Conservation (phyloP, 1,140 invertebrate species). For the Bombus terrestris region DNA sequence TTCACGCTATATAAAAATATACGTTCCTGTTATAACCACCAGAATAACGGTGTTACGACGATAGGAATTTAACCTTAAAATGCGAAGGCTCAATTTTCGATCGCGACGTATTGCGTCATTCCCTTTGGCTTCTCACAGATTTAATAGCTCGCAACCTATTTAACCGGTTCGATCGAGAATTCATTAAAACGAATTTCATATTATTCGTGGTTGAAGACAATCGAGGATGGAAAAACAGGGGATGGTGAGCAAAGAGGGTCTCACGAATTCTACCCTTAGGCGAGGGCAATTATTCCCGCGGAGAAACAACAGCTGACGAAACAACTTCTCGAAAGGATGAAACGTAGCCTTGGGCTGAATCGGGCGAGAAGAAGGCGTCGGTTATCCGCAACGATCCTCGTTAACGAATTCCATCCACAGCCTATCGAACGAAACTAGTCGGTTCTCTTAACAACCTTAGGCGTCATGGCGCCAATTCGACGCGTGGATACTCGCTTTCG, state of each 20-base stretch:
- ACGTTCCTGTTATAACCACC: background rate
- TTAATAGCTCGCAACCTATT: background rate
- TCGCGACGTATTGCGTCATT: too few species aligned
- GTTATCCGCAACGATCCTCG: constrained; percentile 36
- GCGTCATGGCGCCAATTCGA: background rate
- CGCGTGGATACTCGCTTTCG: background rate
- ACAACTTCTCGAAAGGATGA: background rate
- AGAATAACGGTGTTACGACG: background rate
- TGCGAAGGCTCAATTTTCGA: background rate
- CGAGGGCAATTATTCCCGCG: background rate
- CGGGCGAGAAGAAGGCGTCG: background rate
- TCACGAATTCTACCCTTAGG: too few species aligned
- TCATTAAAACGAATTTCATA: constrained; percentile 8
- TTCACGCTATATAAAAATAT: background rate
- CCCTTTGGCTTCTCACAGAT: too few species aligned
- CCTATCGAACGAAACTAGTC: background rate
- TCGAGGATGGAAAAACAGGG: too few species aligned
- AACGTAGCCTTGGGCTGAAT: background rate
- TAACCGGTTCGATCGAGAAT: background rate
- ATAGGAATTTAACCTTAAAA: background rate
- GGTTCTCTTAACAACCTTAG: constrained; percentile 14
- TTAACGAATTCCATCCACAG: constrained; percentile 26
- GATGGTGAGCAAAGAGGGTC: background rate
- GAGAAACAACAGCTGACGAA: constrained; percentile 10
- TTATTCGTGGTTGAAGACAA: background rate